Evolutionary conservation across 2,888 invertebrate species (phyloP).

Genomic region (Parnassius smintheus): DNA sequence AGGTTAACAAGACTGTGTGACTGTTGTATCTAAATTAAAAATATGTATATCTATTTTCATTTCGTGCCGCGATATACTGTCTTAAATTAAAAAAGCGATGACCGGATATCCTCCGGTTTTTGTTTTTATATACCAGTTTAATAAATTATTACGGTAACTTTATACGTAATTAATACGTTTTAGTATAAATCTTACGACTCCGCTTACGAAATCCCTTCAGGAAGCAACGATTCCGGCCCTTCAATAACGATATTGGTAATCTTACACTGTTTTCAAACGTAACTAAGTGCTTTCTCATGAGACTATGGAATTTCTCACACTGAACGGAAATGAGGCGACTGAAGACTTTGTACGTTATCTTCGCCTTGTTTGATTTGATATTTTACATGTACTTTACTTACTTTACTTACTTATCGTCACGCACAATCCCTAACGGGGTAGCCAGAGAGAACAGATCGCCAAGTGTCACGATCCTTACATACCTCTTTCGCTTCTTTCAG

Average conservation of each 20-base stretch:
- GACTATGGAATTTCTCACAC: conserved; percentile 16
- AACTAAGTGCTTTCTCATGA: conserved; percentile 18
- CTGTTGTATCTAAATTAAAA: no score
- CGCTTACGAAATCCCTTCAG: conserved; percentile 10
- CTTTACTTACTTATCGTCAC: no score
- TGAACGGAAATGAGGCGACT: conserved; percentile 10
- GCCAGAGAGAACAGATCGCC: no score
- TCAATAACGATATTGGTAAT: conserved; percentile 9
- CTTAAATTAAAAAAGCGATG: conserved; percentile 9
- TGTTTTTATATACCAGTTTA: conserved; percentile 15
- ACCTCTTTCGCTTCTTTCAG: no score
- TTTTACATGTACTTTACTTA: conserved; percentile 5
- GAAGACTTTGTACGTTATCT: conserved; percentile 6
- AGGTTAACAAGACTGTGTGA: no score
- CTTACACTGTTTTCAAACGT: conserved; percentile 11
- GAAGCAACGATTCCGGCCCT: conserved; percentile 23
- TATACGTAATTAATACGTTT: conserved; percentile 9
- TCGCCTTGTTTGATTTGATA: conserved; percentile 9
- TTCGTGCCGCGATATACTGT: conserved; percentile 1
- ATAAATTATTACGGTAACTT: conserved; percentile 21
- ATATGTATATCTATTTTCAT: background rate
- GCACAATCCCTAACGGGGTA: no score
- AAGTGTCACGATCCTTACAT: no score
- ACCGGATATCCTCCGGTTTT: conserved; percentile 23
- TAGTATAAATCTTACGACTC: conserved; percentile 16